Percentiles rank a stretch among this genome's conserved stretches.
Conservation (phyloP, 1,140 invertebrate species). For the Leptinotarsa defecta region DNA sequence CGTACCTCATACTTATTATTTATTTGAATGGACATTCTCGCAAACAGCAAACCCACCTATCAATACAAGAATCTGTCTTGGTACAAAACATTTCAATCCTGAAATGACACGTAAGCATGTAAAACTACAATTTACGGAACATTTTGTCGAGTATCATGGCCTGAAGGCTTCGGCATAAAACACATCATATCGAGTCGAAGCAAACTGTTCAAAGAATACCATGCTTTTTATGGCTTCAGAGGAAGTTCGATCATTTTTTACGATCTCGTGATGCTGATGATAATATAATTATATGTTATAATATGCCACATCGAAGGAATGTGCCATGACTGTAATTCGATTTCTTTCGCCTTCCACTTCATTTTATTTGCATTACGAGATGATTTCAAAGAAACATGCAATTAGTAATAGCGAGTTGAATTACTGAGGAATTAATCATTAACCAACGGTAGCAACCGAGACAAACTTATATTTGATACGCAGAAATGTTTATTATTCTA, state of each 20-base stretch:
- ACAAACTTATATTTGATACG: background rate
- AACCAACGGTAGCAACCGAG: background rate
- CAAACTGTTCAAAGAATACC: conserved; percentile 11
- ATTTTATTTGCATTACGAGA: conserved; percentile 28
- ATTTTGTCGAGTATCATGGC: conserved; percentile 1
- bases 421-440: conserved; percentile 22
- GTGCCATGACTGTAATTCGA: conserved; percentile 25
- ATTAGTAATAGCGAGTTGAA: conserved; percentile 25
- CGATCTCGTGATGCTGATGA: conserved; percentile 26
- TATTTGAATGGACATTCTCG: background rate
- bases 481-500: background rate
- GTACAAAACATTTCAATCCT: conserved; percentile 9
- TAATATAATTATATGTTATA: conserved; percentile 29
- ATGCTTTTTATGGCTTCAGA: conserved; percentile 13
- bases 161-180: conserved; percentile 3
- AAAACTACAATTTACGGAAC: conserved; percentile 16
- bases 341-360: conserved; percentile 10
- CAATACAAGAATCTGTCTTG: background rate
- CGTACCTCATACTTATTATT: background rate
- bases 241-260: conserved; percentile 17
- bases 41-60: background rate
- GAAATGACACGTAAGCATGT: conserved; percentile 9
- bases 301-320: conserved; percentile 27
- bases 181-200: conserved; percentile 9
- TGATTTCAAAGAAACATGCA: conserved; percentile 24